Base-by-base conservation (phyloP, 2,113 vertebrate genomes). In the Excalfactoria chinensis region DNA sequence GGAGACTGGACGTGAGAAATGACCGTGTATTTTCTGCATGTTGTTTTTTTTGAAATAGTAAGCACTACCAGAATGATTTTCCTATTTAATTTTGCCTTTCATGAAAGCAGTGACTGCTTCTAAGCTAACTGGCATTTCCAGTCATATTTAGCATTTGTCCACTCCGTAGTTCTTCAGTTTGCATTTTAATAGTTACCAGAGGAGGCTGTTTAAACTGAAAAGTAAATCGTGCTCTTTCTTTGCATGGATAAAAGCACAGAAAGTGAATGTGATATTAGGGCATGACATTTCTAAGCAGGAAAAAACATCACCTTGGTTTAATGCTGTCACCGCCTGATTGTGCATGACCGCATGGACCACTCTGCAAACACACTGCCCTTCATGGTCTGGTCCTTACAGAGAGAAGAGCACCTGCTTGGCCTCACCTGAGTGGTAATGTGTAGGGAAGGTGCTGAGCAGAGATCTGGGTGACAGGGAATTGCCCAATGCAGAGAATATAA, bases 131-230 rank as follows among this genome's bases (percentile, higher is more conserved):
- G 40, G 10, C 15, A 14, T 56, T 93, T 94, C 74, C 60, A 72
- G 83, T 90, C 90, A 35, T 73, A 69, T 59, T 86, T 85, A 74
- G 62, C 13, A 1, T 72, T 86, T 90, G 80, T 81, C 87, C 85
- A 88, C 59, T 67, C 84, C 1, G 14, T 63, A 64, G 41, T 80
- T 81, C 79, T 68, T 85, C 81, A 56, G 46, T 89, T 90, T 84
- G 55, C 63, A 91, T 92, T 91, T 95, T 93, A 95, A 91, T 93
- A 80, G 8, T 62, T 94, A 74, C 46, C 81, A 85, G 71, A 72
- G 25, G 48, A 88, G 16, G 26, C 56, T 73, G 58, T 77, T 76
- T 76, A 93, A 87, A 84, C 81, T 66, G 74, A 90, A 85, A 76
- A 90, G 18, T 35, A 87, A 88, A 53, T 81, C 70, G 3, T 66